Evolutionary conservation across 2,888 invertebrate species (phyloP), one percentile per base, ranked within the genome.

Genomic region (Clostera curtula): DNA sequence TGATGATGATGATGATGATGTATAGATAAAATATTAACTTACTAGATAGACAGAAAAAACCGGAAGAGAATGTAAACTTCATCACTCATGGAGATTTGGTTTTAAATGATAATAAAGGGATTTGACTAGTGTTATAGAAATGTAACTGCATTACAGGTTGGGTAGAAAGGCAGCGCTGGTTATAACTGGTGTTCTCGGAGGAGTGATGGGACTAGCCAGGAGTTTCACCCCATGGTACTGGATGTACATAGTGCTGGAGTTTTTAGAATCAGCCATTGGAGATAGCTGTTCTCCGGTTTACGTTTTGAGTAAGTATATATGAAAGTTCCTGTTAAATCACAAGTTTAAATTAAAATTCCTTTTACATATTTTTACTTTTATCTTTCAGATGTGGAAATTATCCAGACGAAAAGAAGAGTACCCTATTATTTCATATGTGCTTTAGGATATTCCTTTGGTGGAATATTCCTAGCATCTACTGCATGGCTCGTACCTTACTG

Each of bases 401-500:
- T 75, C 1, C 47, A 70, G 4, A 62, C 68, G 3, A 63, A 66
- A 15, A 70, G 69, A 20, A 60, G 75, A 7, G 54, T 72, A 0
- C 43, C 60, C 3, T 79, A 58, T 32, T 60, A 58, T 21, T 56
- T 64, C 23, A 6, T 73, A 2, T 56, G 62, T 12, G 39, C 42
- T 3, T 39, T 70, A 1, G 76, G 77, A 0, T 72, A 61, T 24
- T 24, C 41, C 0, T 13, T 66, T 0, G 79, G 79, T 1, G 55
- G 64, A 0, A 6, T 67, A 0, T 3, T 57, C 1, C 38, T 65
- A 2, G 51, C 75, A 0, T n/a, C 67, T 0, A 25, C 56, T 3
- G 72, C 74, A 0, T 77, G 66, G 66, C 29, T 58, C 31, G 72
- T 87, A 1, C 86, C 87, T 18, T 86, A 90, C 49, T 95, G 93